Conservation (phyloP, 2,797 vertebrate genomes). For the Micrastur ruficollis region DNA sequence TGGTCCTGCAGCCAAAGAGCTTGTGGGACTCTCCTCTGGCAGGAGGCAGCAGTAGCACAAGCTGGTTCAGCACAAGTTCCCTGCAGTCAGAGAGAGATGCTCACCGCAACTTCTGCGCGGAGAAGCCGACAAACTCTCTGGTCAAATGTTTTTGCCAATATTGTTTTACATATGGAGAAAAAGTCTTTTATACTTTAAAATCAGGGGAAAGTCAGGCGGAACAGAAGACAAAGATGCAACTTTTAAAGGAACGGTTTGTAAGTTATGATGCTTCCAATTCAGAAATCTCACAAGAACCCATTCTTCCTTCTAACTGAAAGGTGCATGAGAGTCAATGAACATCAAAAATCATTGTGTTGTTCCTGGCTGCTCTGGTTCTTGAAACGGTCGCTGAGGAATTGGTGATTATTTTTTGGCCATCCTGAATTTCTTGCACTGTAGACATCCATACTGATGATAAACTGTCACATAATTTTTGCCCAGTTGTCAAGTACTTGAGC, state of each 20-base stretch:
- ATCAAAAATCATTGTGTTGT: neutral
- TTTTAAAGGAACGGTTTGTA: neutral
- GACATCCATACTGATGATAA: neutral
- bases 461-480: neutral
- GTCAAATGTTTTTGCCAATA: neutral
- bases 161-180: neutral
- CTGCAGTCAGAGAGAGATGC: neutral
- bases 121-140: neutral
- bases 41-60: neutral
- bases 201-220: neutral
- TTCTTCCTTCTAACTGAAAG: neutral
- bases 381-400: constrained; percentile 15
- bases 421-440: neutral
- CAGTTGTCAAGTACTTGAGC: neutral
- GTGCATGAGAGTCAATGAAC: neutral
- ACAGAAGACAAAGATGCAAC: neutral
- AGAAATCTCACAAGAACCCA: neutral
- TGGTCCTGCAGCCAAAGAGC: neutral
- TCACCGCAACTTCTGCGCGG: neutral
- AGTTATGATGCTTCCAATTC: neutral
- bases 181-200: neutral
- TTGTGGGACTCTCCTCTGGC: neutral
- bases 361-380: neutral
- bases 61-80: neutral
- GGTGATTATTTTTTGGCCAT: constrained; percentile 5